phyloP scores from a whole-genome alignment of 2,888 invertebrate species.

The Agrilus cyanescens region DNA sequence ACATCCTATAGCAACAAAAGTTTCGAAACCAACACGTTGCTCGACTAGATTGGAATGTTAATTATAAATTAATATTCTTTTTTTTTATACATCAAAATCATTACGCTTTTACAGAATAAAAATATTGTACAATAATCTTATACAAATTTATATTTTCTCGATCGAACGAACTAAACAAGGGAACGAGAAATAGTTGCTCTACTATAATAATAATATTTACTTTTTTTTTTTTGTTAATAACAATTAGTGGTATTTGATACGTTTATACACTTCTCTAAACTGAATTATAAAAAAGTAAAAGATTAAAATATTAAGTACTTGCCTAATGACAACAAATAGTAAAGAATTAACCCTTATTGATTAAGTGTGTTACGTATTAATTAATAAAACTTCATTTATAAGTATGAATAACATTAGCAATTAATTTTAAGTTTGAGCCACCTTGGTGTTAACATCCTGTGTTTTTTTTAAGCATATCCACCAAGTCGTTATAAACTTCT shows the following conservation, averaged over 20 bases:
- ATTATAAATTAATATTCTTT: no score
- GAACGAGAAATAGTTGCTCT: no score
- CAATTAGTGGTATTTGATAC: conserved; percentile 7
- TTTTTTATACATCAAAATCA: conserved; percentile 4
- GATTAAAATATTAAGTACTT: neutral
- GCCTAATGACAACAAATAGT: conserved; percentile 3
- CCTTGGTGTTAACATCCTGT: conserved; percentile 9
- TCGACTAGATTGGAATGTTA: no score
- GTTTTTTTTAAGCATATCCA: neutral
- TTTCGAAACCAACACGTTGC: no score
- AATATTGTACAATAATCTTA: conserved; percentile 1
- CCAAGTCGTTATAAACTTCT: neutral
- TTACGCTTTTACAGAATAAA: conserved; percentile 2
- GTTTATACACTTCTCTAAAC: conserved; percentile 7
- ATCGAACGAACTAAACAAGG: no score
- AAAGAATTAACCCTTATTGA: conserved; percentile 6
- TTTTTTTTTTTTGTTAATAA: neutral
- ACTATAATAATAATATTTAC: no score
- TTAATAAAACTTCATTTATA: conserved; percentile 8
- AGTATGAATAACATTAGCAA: conserved; percentile 3
- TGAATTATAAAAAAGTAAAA: conserved; percentile 1
- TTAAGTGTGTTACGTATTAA: conserved; percentile 6
- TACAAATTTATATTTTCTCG: neutral
- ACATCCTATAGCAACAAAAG: no score
- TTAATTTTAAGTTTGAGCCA: conserved; percentile 14